Conservation (phyloP, 2,113 vertebrate species). For the Phalacrocorax carbo region DNA sequence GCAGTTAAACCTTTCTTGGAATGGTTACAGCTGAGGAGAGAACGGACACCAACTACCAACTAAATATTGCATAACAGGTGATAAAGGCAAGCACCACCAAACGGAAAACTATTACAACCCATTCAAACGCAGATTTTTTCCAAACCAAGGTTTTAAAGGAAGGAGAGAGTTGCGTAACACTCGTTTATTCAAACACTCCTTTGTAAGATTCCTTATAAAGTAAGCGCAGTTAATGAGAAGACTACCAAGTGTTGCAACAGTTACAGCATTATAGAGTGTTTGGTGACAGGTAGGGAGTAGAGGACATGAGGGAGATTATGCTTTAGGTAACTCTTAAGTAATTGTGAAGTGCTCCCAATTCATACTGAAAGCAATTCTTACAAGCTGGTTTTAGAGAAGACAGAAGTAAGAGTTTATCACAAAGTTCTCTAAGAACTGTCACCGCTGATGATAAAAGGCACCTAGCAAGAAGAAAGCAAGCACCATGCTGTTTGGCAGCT, state of each 20-base stretch:
- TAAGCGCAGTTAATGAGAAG: background rate
- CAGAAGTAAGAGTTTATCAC: background rate
- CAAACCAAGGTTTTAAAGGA: background rate
- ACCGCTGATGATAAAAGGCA: background rate
- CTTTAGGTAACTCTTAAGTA: background rate
- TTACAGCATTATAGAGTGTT: rapidly evolving
- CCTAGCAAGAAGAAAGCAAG: background rate
- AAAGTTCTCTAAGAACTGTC: background rate
- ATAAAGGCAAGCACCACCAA: background rate
- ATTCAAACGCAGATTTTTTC: background rate
- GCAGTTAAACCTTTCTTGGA: constrained; percentile 41
- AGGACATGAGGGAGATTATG: background rate
- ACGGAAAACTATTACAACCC: background rate
- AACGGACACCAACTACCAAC: background rate
- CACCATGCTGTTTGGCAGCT: background rate
- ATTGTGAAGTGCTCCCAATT: background rate
- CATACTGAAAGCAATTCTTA: background rate
- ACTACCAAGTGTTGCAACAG: background rate
- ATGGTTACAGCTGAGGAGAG: background rate
- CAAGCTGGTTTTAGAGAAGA: background rate
- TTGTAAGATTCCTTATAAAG: background rate
- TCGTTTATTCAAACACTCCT: background rate
- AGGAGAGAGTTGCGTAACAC: background rate
- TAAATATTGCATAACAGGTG: constrained; percentile 15
- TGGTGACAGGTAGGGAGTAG: background rate